Conservation (phyloP, 2,797 vertebrate species). For the Harpagifer antarcticus region DNA sequence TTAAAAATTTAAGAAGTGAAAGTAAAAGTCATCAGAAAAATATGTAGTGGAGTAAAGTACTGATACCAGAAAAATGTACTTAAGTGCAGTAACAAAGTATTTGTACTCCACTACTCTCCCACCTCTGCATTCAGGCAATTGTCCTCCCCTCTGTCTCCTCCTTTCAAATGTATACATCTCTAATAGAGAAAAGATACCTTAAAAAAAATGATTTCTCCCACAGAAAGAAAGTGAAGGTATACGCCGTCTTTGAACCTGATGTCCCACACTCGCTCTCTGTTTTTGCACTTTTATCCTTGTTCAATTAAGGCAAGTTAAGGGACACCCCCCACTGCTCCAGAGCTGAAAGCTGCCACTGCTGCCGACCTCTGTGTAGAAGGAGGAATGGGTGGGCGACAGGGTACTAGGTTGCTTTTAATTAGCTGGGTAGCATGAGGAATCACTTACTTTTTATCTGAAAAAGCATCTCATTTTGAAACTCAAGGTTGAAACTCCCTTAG, state of each 20-base stretch:
- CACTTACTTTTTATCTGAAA: background rate
- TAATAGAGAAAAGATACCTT: no score
- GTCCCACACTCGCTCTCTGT: constrained; percentile 15
- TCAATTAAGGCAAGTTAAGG: constrained; percentile 67
- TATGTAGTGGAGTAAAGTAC: no score
- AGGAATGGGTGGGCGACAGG: constrained; percentile 37
- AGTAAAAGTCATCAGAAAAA: no score
- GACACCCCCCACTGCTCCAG: constrained; percentile 57
- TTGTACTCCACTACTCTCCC: no score
- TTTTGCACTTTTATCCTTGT: constrained; percentile 45
- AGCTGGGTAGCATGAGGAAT: constrained; percentile 20
- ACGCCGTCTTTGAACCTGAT: constrained; percentile 16
- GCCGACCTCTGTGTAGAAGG: constrained; percentile 50
- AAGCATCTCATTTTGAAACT: constrained; percentile 7
- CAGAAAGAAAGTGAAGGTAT: constrained; percentile 4
- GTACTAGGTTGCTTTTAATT: constrained; percentile 63
- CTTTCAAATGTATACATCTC: no score
- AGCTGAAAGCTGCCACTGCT: constrained; percentile 55
- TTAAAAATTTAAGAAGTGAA: no score
- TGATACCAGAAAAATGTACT: no score
- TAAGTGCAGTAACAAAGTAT: no score
- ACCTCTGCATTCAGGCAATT: no score
- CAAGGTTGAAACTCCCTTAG: constrained; percentile 34
- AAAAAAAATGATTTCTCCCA: background rate
- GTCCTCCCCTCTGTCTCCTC: no score